Conservation (phyloP, 1,140 invertebrate genomes). For the Drosophila watanabei region DNA sequence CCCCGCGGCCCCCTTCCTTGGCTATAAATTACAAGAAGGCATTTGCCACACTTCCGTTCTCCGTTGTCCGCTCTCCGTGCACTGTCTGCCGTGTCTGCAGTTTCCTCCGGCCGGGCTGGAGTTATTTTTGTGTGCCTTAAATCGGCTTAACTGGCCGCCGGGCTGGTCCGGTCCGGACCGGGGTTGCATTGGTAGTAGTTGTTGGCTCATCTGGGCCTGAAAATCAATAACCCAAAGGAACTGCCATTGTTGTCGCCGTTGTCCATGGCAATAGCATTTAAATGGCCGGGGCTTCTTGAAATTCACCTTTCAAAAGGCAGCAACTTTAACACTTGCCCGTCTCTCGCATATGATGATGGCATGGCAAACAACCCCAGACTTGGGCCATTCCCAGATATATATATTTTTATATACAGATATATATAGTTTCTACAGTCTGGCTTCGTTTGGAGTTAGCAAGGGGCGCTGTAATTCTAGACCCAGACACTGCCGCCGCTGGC, state of each 20-base stretch:
- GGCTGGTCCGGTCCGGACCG: not conserved
- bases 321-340: constrained; percentile 52
- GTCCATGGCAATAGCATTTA: constrained; percentile 77
- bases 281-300: constrained; percentile 57
- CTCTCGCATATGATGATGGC: constrained; percentile 21
- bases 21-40: constrained; percentile 79
- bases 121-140: constrained; percentile 78
- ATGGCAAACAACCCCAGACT: constrained; percentile 45
- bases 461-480: constrained; percentile 53
- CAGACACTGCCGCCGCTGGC: constrained; percentile 49
- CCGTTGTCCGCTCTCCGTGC: constrained; percentile 4
- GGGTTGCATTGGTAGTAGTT: not conserved
- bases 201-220: constrained; percentile 56
- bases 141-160: constrained; percentile 65
- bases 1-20: constrained; percentile 4
- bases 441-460: constrained; percentile 34
- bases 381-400: constrained; percentile 10
- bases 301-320: constrained; percentile 45
- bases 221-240: constrained; percentile 64
- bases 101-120: constrained; percentile 48
- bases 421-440: constrained; percentile 55
- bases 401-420: constrained; percentile 7
- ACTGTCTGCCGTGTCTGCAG: constrained; percentile 54
- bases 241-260: constrained; percentile 61
- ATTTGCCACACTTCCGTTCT: constrained; percentile 78